These are phyloP conservation scores for Tetragnatha versicolor DNA, from an alignment of 1,140 invertebrate genomes.

Conservation along the genomic window DNA sequence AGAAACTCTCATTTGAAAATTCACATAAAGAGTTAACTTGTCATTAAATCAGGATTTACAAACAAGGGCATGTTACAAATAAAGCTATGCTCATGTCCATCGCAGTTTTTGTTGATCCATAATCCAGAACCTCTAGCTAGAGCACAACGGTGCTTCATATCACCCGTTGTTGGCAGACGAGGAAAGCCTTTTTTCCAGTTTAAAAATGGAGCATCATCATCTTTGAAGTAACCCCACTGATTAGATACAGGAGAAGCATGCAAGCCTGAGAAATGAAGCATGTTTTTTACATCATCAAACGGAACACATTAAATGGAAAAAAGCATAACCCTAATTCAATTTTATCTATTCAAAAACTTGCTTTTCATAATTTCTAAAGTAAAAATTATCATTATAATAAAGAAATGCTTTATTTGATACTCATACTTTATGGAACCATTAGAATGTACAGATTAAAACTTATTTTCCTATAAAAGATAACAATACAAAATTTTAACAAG, in stretches of 20 bases:
- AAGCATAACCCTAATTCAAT: neutral
- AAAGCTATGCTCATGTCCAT: conserved; percentile 23
- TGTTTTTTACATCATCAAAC: neutral
- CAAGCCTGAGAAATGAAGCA: conserved; percentile 22
- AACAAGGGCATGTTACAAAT: conserved; percentile 21
- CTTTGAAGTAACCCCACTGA: conserved; percentile 9
- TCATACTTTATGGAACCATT: no score
- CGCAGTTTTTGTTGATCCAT: conserved; percentile 53
- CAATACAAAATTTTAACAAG: no score
- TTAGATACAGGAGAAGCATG: neutral
- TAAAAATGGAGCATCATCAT: neutral
- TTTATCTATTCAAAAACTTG: neutral
- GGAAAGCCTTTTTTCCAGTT: conserved; percentile 53
- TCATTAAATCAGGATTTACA: neutral
- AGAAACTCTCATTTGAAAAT: no score
- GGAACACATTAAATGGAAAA: neutral
- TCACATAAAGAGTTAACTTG: no score
- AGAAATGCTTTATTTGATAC: neutral
- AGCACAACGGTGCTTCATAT: conserved; percentile 33
- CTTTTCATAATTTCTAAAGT: neutral
- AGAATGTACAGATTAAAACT: no score
- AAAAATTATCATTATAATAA: neutral
- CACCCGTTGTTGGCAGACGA: neutral
- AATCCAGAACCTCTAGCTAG: conserved; percentile 38
- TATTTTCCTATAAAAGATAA: no score